Evolutionary conservation across 2,888 invertebrate genomes (phyloP).

Genomic region (Caenorhabditis japonica): DNA sequence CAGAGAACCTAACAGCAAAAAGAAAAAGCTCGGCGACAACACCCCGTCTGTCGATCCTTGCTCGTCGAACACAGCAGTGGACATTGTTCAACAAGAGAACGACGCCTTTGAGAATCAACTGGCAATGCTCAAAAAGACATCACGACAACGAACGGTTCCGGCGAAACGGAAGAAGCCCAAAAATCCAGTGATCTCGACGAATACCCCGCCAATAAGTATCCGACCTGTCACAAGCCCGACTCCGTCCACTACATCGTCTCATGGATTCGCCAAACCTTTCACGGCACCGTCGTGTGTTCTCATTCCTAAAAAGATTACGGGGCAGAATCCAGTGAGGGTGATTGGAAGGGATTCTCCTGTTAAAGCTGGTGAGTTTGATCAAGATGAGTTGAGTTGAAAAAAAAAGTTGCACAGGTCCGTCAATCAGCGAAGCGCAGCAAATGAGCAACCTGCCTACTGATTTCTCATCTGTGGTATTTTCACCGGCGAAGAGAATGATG

Average conservation of each 20-base stretch:
- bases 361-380: too few relatives aligned
- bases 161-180: slow-evolving; percentile 9
- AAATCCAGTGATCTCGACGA: slow-evolving; percentile 10
- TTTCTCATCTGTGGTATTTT: slow-evolving; percentile 10
- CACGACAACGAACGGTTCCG: slow-evolving; percentile 1
- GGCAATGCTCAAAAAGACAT: slow-evolving; percentile 15
- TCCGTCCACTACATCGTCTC: background rate
- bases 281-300: slow-evolving; percentile 5
- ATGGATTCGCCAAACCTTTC: background rate
- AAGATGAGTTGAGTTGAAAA: too few relatives aligned
- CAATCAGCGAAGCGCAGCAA: too few relatives aligned
- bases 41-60: too few relatives aligned
- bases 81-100: slow-evolving; percentile 32
- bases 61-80: too few relatives aligned
- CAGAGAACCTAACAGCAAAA: slow-evolving; percentile 8
- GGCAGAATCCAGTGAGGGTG: too few relatives aligned
- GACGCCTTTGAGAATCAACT: slow-evolving; percentile 40
- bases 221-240: slow-evolving; percentile 1
- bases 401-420: too few relatives aligned
- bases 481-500: slow-evolving; percentile 5
- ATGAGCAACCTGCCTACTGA: slow-evolving; percentile 7
- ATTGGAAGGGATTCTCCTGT: too few relatives aligned
- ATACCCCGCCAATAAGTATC: background rate
- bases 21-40: slow-evolving; percentile 1
- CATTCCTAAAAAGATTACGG: background rate